Percentiles rank a stretch among this genome's conserved stretches.
phyloP scores from a whole-genome alignment of 2,888 invertebrate species.

The Leistus spinibarbis region DNA sequence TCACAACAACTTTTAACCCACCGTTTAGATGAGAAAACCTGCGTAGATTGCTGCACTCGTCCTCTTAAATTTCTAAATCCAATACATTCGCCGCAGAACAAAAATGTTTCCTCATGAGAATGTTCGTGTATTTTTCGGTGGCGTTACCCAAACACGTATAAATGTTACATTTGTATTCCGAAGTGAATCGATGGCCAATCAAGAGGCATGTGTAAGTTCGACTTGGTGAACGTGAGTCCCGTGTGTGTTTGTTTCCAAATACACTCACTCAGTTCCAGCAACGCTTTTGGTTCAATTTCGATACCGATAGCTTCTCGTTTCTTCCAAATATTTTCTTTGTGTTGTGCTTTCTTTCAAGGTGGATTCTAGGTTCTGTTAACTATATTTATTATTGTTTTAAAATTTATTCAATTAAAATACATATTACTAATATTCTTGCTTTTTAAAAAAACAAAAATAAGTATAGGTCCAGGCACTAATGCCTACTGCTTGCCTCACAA shows the following conservation, averaged over 20 bases:
- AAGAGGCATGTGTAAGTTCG: not conserved
- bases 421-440: no score
- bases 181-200: conserved; percentile 16
- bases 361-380: no score
- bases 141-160: not conserved
- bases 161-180: conserved; percentile 9
- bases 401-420: no score
- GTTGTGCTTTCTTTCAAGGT: no score
- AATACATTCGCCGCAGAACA: not conserved
- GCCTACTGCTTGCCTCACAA: no score
- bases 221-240: not conserved
- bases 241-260: not conserved
- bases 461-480: no score
- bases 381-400: no score
- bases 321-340: no score
- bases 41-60: not conserved
- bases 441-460: no score
- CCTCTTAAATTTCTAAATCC: not conserved
- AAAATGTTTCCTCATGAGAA: not conserved
- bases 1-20: no score
- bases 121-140: not conserved
- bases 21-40: no score
- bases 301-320: not conserved
- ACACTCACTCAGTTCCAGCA: not conserved
- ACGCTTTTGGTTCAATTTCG: not conserved